phyloP scores from a whole-genome alignment of 2,888 invertebrate species.

The Dicyrtomina minuta region DNA sequence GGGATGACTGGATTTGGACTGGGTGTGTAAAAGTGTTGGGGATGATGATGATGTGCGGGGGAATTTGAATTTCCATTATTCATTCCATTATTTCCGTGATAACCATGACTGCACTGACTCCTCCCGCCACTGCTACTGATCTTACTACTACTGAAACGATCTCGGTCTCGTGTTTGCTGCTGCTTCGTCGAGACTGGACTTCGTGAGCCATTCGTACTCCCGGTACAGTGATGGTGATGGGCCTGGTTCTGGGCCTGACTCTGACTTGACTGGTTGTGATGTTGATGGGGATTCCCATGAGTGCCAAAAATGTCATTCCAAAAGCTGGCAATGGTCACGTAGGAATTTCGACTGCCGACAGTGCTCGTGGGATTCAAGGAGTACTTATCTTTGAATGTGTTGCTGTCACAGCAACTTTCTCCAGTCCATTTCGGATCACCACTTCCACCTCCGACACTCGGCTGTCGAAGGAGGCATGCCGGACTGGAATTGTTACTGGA shows the following conservation, averaged over 20 bases:
- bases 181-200: constrained; percentile 4
- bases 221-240: neutral
- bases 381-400: constrained; percentile 26
- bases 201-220: neutral
- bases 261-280: neutral
- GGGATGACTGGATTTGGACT: constrained; percentile 6
- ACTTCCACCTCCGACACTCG: constrained; percentile 20
- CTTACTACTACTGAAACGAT: constrained; percentile 8
- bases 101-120: neutral
- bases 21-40: neutral
- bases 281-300: constrained; percentile 11
- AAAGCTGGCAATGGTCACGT: constrained; percentile 52
- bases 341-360: constrained; percentile 47
- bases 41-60: neutral
- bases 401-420: constrained; percentile 26
- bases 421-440: constrained; percentile 24
- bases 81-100: neutral
- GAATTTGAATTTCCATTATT: neutral
- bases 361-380: constrained; percentile 27
- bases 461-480: constrained; percentile 51
- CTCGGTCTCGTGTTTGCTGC: neutral
- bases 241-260: neutral
- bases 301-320: constrained; percentile 52
- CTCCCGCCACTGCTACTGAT: neutral
- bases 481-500: constrained; percentile 51